A percentile compares a stretch with the other conserved stretches of the same genome.
phyloP scores from a whole-genome alignment of 2,888 invertebrate species.

The Ctena decussata region DNA sequence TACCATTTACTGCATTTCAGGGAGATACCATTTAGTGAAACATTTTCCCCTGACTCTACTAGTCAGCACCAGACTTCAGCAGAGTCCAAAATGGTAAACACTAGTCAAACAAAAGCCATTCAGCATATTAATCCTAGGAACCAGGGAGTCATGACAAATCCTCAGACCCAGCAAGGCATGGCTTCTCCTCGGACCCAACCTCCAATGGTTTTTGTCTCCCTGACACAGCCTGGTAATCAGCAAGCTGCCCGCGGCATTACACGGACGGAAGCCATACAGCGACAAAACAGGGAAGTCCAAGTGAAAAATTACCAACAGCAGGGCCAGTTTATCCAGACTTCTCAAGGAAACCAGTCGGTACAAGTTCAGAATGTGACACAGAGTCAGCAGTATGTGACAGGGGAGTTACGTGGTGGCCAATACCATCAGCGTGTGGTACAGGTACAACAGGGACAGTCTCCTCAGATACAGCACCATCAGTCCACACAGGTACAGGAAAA shows the following conservation, averaged over 20 bases:
- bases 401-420: not conserved
- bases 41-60: not conserved
- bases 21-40: not conserved
- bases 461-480: not conserved
- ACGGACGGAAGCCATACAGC: not conserved
- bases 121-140: too few relatives aligned
- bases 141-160: too few relatives aligned
- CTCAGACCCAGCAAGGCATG: too few relatives aligned
- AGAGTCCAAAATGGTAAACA: not conserved
- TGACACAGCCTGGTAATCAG: not conserved
- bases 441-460: not conserved
- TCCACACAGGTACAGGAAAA: not conserved
- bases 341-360: not conserved
- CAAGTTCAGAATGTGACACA: not conserved
- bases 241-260: not conserved
- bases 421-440: not conserved
- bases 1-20: not conserved
- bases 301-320: not conserved
- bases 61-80: not conserved
- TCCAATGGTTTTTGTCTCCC: not conserved
- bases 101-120: not conserved
- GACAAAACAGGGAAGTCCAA: not conserved
- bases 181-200: not conserved
- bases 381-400: not conserved
- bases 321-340: not conserved